phyloP scores from a whole-genome alignment of 2,888 invertebrate species.

The Sesia apiformis region DNA sequence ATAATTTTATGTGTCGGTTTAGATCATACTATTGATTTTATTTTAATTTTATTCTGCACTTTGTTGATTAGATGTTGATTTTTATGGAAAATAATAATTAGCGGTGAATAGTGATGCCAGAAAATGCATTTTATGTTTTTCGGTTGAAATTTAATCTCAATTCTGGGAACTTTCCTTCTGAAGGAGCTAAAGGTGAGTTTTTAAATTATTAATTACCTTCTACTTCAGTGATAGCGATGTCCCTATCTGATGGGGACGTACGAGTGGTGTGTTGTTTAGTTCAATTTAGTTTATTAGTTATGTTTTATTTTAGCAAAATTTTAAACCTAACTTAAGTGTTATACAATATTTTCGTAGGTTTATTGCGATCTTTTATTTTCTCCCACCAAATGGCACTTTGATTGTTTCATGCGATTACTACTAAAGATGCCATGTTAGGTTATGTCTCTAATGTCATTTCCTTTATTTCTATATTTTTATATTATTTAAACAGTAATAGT shows the following conservation, averaged over 20 bases:
- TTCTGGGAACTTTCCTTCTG: constrained; percentile 44
- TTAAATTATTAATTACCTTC: constrained; percentile 61
- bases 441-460: constrained; percentile 47
- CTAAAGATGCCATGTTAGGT: constrained; percentile 56
- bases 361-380: constrained; percentile 63
- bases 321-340: constrained; percentile 72
- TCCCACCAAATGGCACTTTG: constrained; percentile 67
- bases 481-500: constrained; percentile 42
- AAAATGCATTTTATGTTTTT: constrained; percentile 61
- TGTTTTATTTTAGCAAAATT: constrained; percentile 75
- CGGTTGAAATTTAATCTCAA: constrained; percentile 28
- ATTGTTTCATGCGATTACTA: constrained; percentile 26
- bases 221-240: constrained; percentile 62
- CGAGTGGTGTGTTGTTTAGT: constrained; percentile 70
- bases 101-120: constrained; percentile 53
- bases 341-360: constrained; percentile 69
- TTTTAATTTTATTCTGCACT: constrained; percentile 71
- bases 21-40: constrained; percentile 70
- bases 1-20: constrained; percentile 71
- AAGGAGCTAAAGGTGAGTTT: constrained; percentile 41
- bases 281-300: constrained; percentile 75
- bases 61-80: constrained; percentile 69
- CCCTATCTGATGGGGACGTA: constrained; percentile 63
- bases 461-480: constrained; percentile 26
- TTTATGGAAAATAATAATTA: constrained; percentile 56